Percentiles rank a stretch among this genome's conserved stretches.
Conservation (phyloP, 2,113 vertebrate genomes). For the Conger conger region DNA sequence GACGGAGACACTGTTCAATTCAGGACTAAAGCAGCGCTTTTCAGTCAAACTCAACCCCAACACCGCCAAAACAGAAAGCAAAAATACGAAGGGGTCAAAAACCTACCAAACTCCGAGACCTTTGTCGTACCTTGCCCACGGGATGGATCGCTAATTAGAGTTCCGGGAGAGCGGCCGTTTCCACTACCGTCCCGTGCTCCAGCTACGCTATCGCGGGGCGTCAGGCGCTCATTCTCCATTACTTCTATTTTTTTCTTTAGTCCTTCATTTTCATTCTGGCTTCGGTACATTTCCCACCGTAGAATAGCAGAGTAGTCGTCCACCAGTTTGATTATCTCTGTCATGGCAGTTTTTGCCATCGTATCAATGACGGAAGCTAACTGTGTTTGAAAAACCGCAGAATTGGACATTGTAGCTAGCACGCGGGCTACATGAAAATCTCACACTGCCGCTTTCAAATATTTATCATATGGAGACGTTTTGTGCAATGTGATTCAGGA, state of each 20-base stretch:
- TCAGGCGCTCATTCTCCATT: conserved; percentile 26
- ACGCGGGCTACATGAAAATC: neutral
- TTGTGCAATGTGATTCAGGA: too few species aligned
- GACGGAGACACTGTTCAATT: too few species aligned
- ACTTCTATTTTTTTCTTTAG: conserved; percentile 50
- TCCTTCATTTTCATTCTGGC: conserved; percentile 56
- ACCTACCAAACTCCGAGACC: too few species aligned
- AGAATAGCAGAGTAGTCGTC: conserved; percentile 53
- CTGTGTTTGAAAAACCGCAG: conserved; percentile 49
- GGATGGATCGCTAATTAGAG: neutral
- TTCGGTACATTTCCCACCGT: conserved; percentile 57
- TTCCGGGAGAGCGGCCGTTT: neutral
- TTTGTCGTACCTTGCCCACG: too few species aligned
- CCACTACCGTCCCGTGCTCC: too few species aligned
- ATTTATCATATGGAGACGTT: neutral
- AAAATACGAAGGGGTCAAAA: too few species aligned
- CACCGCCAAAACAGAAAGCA: too few species aligned
- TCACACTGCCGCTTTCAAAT: neutral
- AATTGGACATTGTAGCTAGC: conserved; percentile 45
- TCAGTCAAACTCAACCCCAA: too few species aligned
- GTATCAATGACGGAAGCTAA: conserved; percentile 63
- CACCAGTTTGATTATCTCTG: conserved; percentile 64
- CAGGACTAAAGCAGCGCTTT: too few species aligned
- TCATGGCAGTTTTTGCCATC: conserved; percentile 58
- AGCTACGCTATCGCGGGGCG: too few species aligned